Evolutionary conservation across 1,140 invertebrate species (phyloP).

Genomic region (Pygmarrhopalites habei): DNA sequence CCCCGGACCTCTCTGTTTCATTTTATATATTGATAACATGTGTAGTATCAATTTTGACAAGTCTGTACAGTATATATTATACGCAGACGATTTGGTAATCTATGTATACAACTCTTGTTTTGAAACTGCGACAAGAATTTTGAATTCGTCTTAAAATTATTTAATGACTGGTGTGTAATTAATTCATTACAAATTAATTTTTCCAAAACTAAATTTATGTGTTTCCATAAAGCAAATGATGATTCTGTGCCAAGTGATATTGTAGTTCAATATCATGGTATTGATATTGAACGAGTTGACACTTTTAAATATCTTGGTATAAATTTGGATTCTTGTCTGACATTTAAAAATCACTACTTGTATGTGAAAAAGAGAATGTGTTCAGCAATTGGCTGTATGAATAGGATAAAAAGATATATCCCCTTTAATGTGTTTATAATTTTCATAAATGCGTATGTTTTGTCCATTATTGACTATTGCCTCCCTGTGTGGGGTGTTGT

Average conservation of each 20-base stretch:
- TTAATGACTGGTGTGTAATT: too few species aligned
- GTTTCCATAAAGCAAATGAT: background rate
- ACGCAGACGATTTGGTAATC: background rate
- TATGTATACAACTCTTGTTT: background rate
- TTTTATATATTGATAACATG: too few species aligned
- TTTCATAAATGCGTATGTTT: background rate
- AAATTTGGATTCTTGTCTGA: background rate
- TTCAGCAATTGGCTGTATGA: background rate
- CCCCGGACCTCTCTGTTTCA: too few species aligned
- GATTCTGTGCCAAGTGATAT: background rate
- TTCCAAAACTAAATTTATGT: too few species aligned
- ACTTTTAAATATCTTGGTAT: slow-evolving; percentile 7
- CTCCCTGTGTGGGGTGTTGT: background rate
- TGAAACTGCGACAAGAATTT: background rate
- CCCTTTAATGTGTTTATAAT: background rate
- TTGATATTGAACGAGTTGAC: background rate
- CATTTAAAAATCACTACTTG: background rate
- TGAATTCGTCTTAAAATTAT: too few species aligned
- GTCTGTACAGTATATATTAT: slow-evolving; percentile 1
- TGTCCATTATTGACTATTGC: background rate
- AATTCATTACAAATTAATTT: too few species aligned
- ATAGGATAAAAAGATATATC: background rate
- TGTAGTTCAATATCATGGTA: background rate
- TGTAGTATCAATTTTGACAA: background rate
- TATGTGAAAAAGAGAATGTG: background rate